Percentiles rank a stretch among this genome's conserved stretches.
Evolutionary conservation across 2,113 vertebrate genomes (phyloP).

Genomic region (Hippotragus niger): DNA sequence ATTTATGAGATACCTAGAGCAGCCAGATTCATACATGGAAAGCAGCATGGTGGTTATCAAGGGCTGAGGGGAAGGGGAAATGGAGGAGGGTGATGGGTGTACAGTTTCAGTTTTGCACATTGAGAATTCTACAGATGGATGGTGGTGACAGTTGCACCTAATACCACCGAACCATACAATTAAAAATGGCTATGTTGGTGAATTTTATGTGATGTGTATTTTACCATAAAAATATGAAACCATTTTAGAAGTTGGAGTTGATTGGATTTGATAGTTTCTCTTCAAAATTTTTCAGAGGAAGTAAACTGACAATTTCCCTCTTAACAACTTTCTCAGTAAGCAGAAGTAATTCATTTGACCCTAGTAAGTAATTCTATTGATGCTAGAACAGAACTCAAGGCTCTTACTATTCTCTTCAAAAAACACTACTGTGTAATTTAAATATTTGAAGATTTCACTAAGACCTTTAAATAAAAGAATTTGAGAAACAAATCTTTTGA

Average conservation of each 20-base stretch:
- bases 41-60: background rate
- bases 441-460: background rate
- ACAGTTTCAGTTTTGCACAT: background rate
- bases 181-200: background rate
- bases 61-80: background rate
- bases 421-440: background rate
- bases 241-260: background rate
- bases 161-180: background rate
- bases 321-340: background rate
- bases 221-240: background rate
- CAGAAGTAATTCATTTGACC: background rate
- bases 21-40: background rate
- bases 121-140: background rate
- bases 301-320: background rate
- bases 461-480: background rate
- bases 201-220: background rate
- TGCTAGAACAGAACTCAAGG: background rate
- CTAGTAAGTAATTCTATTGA: background rate
- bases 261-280: background rate
- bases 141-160: background rate
- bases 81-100: background rate
- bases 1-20: background rate
- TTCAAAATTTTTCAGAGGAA: background rate
- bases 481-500: background rate
- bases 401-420: background rate